A percentile compares a stretch with the other conserved stretches of the same genome.
Evolutionary conservation across 2,113 vertebrate genomes (phyloP).

Genomic region (Lutjanus erythropterus): DNA sequence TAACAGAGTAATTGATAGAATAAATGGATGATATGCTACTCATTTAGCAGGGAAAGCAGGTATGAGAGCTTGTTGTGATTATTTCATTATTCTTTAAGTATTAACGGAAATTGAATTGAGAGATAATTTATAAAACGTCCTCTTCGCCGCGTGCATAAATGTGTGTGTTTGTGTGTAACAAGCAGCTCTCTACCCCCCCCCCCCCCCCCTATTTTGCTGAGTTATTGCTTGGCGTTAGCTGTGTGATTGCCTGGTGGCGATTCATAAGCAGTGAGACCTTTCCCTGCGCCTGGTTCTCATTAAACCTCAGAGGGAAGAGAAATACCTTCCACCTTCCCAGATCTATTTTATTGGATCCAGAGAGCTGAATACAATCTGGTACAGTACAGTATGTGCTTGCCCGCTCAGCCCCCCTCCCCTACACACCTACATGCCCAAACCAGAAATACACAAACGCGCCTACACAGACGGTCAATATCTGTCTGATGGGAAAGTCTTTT

Average conservation of each 20-base stretch:
- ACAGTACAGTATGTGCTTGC: slow-evolving; percentile 55
- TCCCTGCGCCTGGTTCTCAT: slow-evolving; percentile 52
- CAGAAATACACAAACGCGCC: slow-evolving; percentile 35
- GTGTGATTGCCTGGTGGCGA: slow-evolving; percentile 48
- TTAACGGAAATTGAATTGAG: slow-evolving; percentile 16
- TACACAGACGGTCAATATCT: slow-evolving; percentile 50
- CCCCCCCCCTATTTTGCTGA: not conserved
- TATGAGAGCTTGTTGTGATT: not conserved
- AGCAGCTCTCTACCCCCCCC: not conserved
- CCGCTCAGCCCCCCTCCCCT: not conserved
- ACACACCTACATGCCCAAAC: slow-evolving; percentile 28
- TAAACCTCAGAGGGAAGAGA: slow-evolving; percentile 48
- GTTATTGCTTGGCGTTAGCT: slow-evolving; percentile 27
- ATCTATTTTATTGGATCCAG: slow-evolving; percentile 56
- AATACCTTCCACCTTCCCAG: slow-evolving; percentile 31
- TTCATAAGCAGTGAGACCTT: slow-evolving; percentile 59
- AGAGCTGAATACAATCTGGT: slow-evolving; percentile 37
- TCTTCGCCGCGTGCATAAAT: not conserved
- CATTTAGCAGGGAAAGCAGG: not conserved
- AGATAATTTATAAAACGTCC: not conserved
- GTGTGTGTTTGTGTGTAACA: slow-evolving; percentile 18
- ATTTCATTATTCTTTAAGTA: slow-evolving; percentile 19
- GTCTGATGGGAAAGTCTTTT: slow-evolving; percentile 50
- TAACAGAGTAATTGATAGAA: slow-evolving; percentile 12
- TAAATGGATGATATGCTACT: slow-evolving; percentile 15